Evolutionary conservation across 2,888 invertebrate genomes (phyloP), one percentile per base, ranked within the genome.

Genomic region (Xestobium rufovillosum): DNA sequence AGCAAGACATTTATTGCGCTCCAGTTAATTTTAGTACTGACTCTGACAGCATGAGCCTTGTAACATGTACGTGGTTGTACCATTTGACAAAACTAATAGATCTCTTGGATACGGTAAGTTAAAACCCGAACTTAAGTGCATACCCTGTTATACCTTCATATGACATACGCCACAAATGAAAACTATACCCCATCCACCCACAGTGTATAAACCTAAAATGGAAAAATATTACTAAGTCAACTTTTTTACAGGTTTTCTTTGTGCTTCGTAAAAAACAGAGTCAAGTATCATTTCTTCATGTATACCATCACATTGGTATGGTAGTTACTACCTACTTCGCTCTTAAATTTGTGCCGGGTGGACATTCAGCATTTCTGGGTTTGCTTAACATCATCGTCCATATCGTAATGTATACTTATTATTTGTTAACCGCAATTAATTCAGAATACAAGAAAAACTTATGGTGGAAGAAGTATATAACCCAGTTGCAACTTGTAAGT

Each of bases 401-500:
- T 9, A 31, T 19, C 11, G 12, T 17, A 6, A 31, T 31, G 32
- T 31, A 31, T 19, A 17, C 19, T 3, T 31, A 31, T 12, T 31
- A 31, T 12, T 31, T 31, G n/a, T 1, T 31, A 6, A 19, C 85
- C 1, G 84, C 87, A 0, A 66, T 80, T 38, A 72, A 82, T 27
- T 83, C 83, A 0, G 70, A 72, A 30, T 72, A 80, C 53, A 79
- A 81, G 48, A 68, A 78, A 39, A 78, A 79, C 34, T 60, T 82
- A 1, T 84, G 84, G 83, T 84, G 88, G 82, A 91, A 91, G 59
- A 84, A 83, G 45, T 73, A 85, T 53, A 80, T 92, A 41, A 91
- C 91, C 0, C 83, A 83, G n/a, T 19, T 19, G 23, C 23, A 19
- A 19, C 6, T 19, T 8, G 23, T 19, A 19, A 19, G 23, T 19